These are phyloP conservation scores for Carapus acus DNA, from an alignment of 2,797 vertebrate species.

Conservation along the genomic window DNA sequence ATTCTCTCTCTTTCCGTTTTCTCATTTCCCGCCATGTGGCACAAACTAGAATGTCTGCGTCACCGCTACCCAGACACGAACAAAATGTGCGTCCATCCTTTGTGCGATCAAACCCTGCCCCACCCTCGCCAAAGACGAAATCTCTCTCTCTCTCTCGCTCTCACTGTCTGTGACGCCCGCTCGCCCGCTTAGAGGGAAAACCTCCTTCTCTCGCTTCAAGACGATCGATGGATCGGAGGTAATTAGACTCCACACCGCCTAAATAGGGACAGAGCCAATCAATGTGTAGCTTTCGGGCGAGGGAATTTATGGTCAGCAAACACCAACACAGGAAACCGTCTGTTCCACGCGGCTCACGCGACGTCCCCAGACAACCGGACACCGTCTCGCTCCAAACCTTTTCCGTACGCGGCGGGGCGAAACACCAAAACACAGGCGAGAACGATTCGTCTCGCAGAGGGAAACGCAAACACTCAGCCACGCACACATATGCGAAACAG, in stretches of 20 bases:
- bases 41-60: conserved; percentile 23
- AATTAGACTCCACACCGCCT: conserved; percentile 42
- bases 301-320: conserved; percentile 18
- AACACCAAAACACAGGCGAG: too few relatives aligned
- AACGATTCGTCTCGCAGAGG: conserved; percentile 1
- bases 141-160: conserved; percentile 16
- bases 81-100: conserved; percentile 33
- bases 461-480: conserved; percentile 2
- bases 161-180: conserved; percentile 7
- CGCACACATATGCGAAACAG: conserved; percentile 1
- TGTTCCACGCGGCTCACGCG: conserved; percentile 7
- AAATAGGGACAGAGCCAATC: conserved; percentile 23
- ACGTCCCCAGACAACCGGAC: neutral
- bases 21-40: too few relatives aligned
- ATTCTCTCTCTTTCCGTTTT: conserved; percentile 18
- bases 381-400: neutral
- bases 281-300: conserved; percentile 20
- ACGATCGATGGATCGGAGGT: conserved; percentile 39
- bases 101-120: conserved; percentile 32
- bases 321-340: conserved; percentile 22
- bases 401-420: too few relatives aligned
- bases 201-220: conserved; percentile 10
- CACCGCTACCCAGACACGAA: conserved; percentile 25
- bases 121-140: conserved; percentile 36
- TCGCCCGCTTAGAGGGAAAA: conserved; percentile 6